Conservation (phyloP, 2,113 vertebrate species). For the Neofelis nebulosa region DNA sequence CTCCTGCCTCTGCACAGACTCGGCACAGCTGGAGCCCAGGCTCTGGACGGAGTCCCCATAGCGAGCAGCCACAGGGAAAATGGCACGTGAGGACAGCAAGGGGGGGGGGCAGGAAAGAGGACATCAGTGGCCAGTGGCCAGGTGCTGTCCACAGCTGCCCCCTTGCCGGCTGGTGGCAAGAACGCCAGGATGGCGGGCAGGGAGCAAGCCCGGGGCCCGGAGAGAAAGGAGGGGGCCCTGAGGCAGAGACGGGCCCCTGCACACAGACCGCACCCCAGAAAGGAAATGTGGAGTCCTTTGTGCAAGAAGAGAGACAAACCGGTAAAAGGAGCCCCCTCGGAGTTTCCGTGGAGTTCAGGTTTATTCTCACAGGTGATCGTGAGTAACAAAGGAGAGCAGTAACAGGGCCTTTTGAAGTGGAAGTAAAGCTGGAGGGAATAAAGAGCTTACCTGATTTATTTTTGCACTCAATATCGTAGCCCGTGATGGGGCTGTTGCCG, state of each 20-base stretch:
- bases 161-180: accelerated
- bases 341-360: not conserved
- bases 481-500: conserved; percentile 98
- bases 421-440: not conserved
- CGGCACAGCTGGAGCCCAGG: not conserved
- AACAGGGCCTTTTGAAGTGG: accelerated
- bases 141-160: not conserved
- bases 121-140: not conserved
- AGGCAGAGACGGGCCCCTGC: accelerated
- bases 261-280: too few species aligned
- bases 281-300: not conserved
- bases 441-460: conserved; percentile 94
- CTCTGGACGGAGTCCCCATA: not conserved
- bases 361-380: not conserved
- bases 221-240: not conserved
- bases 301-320: not conserved
- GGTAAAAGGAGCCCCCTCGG: not conserved
- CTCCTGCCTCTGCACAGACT: not conserved
- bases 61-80: not conserved
- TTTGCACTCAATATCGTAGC: conserved; percentile 99
- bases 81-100: accelerated
- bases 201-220: not conserved
- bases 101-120: not conserved
- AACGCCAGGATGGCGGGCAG: accelerated
- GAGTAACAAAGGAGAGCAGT: too few species aligned